Evolutionary conservation across 2,797 vertebrate species (phyloP).

Genomic region (Knipowitschia caucasica): DNA sequence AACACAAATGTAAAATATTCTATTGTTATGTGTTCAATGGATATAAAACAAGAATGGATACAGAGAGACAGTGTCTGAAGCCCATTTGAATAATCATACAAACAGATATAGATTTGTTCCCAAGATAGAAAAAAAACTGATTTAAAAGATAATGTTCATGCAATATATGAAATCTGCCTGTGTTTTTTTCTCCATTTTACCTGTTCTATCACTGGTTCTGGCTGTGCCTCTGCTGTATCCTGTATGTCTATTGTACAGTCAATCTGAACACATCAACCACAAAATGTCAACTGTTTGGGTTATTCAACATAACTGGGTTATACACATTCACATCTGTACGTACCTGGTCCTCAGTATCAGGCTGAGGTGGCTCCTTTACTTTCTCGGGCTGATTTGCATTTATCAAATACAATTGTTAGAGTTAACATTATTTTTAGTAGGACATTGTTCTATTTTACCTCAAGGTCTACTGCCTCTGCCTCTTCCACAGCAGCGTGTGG

Average conservation of each 20-base stretch:
- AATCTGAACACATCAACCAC: conserved; percentile 38
- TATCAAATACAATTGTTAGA: background rate
- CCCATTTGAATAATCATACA: too few relatives aligned
- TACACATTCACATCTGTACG: background rate
- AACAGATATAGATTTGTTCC: too few relatives aligned
- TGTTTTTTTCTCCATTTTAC: conserved; percentile 48
- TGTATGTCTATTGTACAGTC: conserved; percentile 49
- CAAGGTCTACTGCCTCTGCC: conserved; percentile 24
- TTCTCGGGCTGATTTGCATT: conserved; percentile 37
- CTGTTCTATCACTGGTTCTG: conserved; percentile 44
- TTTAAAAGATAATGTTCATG: background rate
- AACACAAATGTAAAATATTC: too few relatives aligned
- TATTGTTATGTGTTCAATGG: too few relatives aligned
- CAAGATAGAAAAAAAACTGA: too few relatives aligned
- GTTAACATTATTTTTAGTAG: background rate
- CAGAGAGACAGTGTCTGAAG: too few relatives aligned
- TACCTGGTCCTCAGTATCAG: conserved; percentile 57
- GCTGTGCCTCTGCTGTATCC: conserved; percentile 40
- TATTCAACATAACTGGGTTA: background rate
- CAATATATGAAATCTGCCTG: conserved; percentile 6
- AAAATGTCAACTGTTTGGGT: conserved; percentile 12
- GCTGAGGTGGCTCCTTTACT: conserved; percentile 25
- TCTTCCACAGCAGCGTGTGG: conserved; percentile 29
- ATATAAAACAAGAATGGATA: too few relatives aligned
- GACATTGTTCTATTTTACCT: conserved; percentile 37